phyloP scores from a whole-genome alignment of 2,113 vertebrate genomes.

The Periophthalmus modestus region DNA sequence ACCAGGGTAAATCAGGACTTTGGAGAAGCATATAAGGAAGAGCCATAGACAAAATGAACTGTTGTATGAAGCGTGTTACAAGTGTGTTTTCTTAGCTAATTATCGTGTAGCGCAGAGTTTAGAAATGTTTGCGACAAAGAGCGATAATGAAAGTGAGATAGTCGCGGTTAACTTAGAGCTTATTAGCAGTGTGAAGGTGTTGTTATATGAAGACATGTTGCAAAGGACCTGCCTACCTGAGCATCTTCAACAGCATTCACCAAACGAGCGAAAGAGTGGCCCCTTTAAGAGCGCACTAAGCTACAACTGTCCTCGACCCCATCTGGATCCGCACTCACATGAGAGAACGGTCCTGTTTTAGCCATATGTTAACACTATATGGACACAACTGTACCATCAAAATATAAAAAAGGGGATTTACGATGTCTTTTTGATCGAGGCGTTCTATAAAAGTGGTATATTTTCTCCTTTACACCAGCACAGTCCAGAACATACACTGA shows the following conservation, averaged over 20 bases:
- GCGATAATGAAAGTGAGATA: constrained; percentile 50
- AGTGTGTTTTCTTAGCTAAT: constrained; percentile 2
- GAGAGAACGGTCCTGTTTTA: constrained; percentile 46
- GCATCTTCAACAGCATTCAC: constrained; percentile 73
- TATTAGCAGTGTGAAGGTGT: constrained; percentile 82
- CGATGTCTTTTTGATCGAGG: constrained; percentile 56
- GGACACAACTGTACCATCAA: constrained; percentile 56
- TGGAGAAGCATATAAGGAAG: constrained; percentile 47
- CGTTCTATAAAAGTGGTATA: constrained; percentile 52
- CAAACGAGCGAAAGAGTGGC: constrained; percentile 29
- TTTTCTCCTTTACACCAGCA: constrained; percentile 36
- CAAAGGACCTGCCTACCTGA: constrained; percentile 74
- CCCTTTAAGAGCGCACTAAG: constrained; percentile 11
- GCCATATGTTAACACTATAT: constrained; percentile 52
- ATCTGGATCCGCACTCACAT: constrained; percentile 6
- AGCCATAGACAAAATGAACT: constrained; percentile 40
- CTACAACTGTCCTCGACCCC: background rate
- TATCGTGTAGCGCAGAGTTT: constrained; percentile 43
- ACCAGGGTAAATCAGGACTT: constrained; percentile 48
- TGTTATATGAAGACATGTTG: constrained; percentile 69
- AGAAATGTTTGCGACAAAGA: constrained; percentile 56
- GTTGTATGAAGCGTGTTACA: constrained; percentile 58
- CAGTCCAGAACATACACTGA: constrained; percentile 26
- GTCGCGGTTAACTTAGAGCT: constrained; percentile 76
- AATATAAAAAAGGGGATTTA: constrained; percentile 60